Evolutionary conservation across 1,140 invertebrate genomes (phyloP), one percentile per base, ranked within the genome.

Genomic region (Pinna nobilis): DNA sequence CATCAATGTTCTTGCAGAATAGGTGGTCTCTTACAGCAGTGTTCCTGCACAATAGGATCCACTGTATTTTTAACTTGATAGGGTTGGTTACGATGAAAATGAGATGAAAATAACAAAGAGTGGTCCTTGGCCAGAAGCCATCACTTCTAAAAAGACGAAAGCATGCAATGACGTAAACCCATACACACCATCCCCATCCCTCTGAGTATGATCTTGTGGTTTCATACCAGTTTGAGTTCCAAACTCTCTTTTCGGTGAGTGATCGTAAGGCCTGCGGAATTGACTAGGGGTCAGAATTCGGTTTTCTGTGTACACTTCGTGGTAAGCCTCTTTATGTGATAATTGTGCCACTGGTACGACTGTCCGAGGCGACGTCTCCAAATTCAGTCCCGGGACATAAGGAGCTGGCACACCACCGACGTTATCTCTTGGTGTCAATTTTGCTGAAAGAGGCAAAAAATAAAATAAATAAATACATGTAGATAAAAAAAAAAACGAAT

Each of bases 231-330:
- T 88, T 78, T 88, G 86, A 50, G 83, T 85, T 2, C 84, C 85
- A 82, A 87, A 87, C 68, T 87, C 84, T n/a, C n/a, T n/a, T n/a
- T n/a, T n/a, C n/a, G n/a, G n/a, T 9, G 81, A 84, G n/a, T 47
- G 39, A n/a, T 74, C 76, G 23, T 81, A 59, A 53, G 57, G 77
- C 9, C 80, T 59, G 11, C 84, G 23, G 51, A 59, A 81, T 37
- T 66, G 59, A 74, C 78, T 83, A 2, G 84, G 84, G 0, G 86
- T 86, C 28, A 87, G 65, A 11, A 86, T 65, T 20, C 84, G 49
- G 59, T 86, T 77, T 57, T 82, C 83, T 28, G 53, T 77, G 70
- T 87, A 87, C 0, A 82, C 76, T 18, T 53, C 30, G n/a, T 44
- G 44, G 28, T 41, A 41, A 2, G 3, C 15, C 33, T 30, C 55